Conservation (phyloP, 2,113 vertebrate genomes). For the Eidolon helvum region DNA sequence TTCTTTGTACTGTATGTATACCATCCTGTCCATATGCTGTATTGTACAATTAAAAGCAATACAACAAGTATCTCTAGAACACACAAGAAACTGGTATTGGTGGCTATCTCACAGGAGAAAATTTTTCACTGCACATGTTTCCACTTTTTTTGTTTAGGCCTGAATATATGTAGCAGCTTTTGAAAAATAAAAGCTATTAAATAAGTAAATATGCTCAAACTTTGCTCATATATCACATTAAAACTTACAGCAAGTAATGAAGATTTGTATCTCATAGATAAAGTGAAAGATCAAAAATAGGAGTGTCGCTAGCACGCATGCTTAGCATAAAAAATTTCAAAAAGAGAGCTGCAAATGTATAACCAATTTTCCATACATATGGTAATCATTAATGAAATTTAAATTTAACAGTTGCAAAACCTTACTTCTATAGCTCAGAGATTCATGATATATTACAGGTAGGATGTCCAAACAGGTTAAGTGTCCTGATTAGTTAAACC, state of each 20-base stretch:
- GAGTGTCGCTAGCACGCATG: neutral
- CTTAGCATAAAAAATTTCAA: neutral
- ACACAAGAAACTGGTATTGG: neutral
- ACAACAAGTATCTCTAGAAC: neutral
- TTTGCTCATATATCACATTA: neutral
- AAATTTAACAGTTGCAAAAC: neutral
- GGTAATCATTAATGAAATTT: neutral
- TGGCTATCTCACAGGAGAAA: neutral
- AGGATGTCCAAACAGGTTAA: neutral
- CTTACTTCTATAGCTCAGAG: neutral
- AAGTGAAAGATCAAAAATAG: neutral
- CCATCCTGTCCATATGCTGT: neutral
- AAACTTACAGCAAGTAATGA: neutral
- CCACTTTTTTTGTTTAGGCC: neutral
- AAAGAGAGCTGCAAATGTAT: neutral
- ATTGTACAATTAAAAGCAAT: neutral
- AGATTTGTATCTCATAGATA: neutral
- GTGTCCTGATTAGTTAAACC: neutral
- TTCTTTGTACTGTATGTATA: neutral
- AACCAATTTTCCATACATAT: neutral
- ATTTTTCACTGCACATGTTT: neutral
- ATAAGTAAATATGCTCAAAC: neutral
- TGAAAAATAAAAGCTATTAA: slow-evolving; percentile 1
- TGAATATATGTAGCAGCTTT: neutral
- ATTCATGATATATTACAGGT: neutral